These are phyloP conservation scores for Synergus umbraculus DNA, from an alignment of 2,888 invertebrate species.

Conservation along the genomic window DNA sequence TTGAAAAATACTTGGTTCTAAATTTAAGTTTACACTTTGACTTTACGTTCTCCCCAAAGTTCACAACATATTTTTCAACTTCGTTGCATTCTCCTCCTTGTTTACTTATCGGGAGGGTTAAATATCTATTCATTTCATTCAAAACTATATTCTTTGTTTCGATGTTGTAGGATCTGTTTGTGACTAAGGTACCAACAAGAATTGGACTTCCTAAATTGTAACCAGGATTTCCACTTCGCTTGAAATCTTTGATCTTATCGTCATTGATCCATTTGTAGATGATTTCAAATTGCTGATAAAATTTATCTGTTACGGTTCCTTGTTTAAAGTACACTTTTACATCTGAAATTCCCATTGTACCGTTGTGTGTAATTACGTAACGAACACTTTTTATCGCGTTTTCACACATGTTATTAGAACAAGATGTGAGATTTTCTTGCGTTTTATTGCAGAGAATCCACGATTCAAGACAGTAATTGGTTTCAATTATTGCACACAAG, in stretches of 20 bases:
- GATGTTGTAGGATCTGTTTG: slow-evolving; percentile 59
- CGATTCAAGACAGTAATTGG: slow-evolving; percentile 64
- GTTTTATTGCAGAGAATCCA: slow-evolving; percentile 64
- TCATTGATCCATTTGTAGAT: slow-evolving; percentile 66
- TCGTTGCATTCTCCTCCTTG: slow-evolving; percentile 66
- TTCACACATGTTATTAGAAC: slow-evolving; percentile 67
- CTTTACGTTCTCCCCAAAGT: slow-evolving; percentile 71
- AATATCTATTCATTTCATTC: slow-evolving; percentile 63
- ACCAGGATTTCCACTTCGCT: slow-evolving; percentile 87
- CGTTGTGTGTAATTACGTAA: slow-evolving; percentile 77
- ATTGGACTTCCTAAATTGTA: slow-evolving; percentile 85
- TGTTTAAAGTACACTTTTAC: slow-evolving; percentile 76
- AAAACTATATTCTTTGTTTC: slow-evolving; percentile 59
- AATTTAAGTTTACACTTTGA: slow-evolving; percentile 66
- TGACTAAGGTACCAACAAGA: slow-evolving; percentile 76
- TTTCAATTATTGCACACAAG: slow-evolving; percentile 64
- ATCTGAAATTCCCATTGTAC: slow-evolving; percentile 77
- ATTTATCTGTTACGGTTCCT: slow-evolving; percentile 68
- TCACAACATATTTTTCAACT: slow-evolving; percentile 62
- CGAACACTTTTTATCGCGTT: slow-evolving; percentile 74
- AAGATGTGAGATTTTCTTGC: slow-evolving; percentile 57
- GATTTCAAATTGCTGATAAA: slow-evolving; percentile 71
- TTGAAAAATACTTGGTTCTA: slow-evolving; percentile 66
- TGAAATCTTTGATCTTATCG: slow-evolving; percentile 60
- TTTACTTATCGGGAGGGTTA: slow-evolving; percentile 69